Conservation (phyloP, 2,113 vertebrate species). For the Lophotis ruficrista region DNA sequence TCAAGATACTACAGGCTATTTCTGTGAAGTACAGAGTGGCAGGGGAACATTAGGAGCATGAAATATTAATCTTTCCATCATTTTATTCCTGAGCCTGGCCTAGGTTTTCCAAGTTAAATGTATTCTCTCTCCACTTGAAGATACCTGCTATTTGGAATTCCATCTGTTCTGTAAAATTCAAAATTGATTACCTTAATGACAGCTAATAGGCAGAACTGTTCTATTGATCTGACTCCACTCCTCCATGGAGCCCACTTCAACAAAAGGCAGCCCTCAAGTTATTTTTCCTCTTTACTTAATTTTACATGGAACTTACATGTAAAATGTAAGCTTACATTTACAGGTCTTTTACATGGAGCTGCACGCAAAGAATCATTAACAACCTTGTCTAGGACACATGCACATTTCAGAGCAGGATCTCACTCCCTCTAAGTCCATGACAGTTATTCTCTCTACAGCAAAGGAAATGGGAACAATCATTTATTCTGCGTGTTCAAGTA, state of each 20-base stretch:
- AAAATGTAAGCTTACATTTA: too few relatives aligned
- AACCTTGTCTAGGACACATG: background rate
- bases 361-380: background rate
- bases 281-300: background rate
- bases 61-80: conserved; percentile 18
- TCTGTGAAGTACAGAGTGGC: background rate
- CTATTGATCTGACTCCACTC: background rate
- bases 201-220: conserved; percentile 30
- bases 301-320: background rate
- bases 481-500: conserved; percentile 7
- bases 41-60: background rate
- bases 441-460: background rate
- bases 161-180: conserved; percentile 30
- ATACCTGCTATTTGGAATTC: background rate
- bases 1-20: background rate
- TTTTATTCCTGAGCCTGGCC: background rate
- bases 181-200: conserved; percentile 22
- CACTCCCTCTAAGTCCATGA: background rate
- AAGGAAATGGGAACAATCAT: background rate
- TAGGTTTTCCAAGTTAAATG: background rate
- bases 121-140: background rate
- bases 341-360: background rate
- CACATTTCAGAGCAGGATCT: background rate
- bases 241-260: background rate
- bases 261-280: background rate